These are phyloP conservation scores for Puntigrus tetrazona DNA, from an alignment of 2,113 vertebrate genomes.

Conservation along the genomic window DNA sequence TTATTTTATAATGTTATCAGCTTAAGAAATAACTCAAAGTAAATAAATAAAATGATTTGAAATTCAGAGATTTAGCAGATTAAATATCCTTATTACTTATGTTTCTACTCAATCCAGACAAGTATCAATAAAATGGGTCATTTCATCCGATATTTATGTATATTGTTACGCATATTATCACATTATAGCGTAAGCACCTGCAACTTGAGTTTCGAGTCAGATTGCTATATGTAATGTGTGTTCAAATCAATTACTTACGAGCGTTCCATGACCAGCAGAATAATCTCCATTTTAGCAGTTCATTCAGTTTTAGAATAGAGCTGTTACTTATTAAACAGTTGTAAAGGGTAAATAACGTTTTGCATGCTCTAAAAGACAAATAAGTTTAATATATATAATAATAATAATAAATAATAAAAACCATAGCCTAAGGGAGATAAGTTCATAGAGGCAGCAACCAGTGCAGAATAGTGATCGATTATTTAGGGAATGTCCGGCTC, in stretches of 20 bases:
- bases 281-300: not conserved
- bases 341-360: not conserved
- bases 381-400: not conserved
- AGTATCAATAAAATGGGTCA: not conserved
- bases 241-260: not conserved
- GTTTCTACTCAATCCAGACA: not conserved
- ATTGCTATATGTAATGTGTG: not conserved
- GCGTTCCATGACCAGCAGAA: not conserved
- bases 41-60: not conserved
- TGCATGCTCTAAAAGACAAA: constrained; percentile 68
- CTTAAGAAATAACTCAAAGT: not conserved
- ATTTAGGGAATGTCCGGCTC: constrained; percentile 65
- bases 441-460: constrained; percentile 62
- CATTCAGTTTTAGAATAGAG: not conserved
- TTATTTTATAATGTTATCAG: not conserved
- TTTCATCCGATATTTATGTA: not conserved
- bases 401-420: too few species aligned
- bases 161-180: not conserved
- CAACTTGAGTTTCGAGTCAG: not conserved
- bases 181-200: not conserved
- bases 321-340: not conserved
- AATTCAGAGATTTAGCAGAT: not conserved
- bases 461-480: constrained; percentile 64
- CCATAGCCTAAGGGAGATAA: constrained; percentile 54
- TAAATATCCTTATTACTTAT: not conserved